These are phyloP conservation scores for Labeo catla DNA, from an alignment of 2,113 vertebrate genomes.

Conservation along the genomic window DNA sequence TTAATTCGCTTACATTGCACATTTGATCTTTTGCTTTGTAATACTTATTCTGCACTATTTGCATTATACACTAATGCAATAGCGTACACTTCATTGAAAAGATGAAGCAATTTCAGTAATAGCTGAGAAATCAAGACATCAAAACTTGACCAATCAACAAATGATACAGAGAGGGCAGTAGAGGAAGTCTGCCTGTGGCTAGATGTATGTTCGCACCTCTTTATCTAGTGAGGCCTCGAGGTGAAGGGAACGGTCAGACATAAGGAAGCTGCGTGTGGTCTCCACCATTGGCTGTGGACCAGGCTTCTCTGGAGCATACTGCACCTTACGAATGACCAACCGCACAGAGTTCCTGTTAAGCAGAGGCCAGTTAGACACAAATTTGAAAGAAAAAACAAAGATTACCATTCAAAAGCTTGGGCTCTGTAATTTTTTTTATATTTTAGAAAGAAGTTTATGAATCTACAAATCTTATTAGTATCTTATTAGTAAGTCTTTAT, in stretches of 20 bases:
- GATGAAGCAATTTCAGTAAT: background rate
- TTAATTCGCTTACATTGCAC: background rate
- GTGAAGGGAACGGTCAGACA: conserved; percentile 90
- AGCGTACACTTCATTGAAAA: background rate
- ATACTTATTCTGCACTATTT: background rate
- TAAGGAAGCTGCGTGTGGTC: conserved; percentile 90
- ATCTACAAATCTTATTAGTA: background rate
- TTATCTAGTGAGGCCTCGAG: conserved; percentile 91
- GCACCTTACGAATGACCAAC: conserved; percentile 90
- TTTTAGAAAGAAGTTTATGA: background rate
- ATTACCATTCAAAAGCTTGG: background rate
- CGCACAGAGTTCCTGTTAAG: conserved; percentile 85
- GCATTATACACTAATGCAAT: background rate
- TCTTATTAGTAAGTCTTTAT: too few species aligned
- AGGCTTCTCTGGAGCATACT: conserved; percentile 89
- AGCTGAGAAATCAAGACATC: background rate
- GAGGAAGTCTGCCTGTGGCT: background rate
- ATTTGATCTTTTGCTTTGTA: background rate
- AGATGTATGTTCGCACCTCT: conserved; percentile 73
- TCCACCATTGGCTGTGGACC: conserved; percentile 91
- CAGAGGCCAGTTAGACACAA: conserved; percentile 12
- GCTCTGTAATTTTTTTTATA: background rate
- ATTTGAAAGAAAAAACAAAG: background rate
- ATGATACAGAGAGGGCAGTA: background rate
- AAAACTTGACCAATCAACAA: background rate